Evolutionary conservation across 2,888 invertebrate species (phyloP).

Genomic region (Molorchus minor): DNA sequence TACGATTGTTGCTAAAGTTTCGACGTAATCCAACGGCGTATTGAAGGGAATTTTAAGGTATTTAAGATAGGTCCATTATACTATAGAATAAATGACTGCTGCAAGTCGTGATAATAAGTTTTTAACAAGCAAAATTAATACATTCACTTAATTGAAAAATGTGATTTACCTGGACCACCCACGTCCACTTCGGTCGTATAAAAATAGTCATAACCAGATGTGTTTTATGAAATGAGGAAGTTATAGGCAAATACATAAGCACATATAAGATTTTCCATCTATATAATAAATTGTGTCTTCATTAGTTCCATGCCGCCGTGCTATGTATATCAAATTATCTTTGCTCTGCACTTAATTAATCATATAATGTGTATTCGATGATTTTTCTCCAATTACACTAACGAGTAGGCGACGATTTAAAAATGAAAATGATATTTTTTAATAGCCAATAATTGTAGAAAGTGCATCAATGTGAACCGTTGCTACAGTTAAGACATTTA

Average conservation of each 20-base stretch:
- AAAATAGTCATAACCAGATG: too few relatives aligned
- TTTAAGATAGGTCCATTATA: too few relatives aligned
- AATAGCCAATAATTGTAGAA: constrained; percentile 11
- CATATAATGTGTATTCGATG: constrained; percentile 10
- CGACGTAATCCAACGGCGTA: too few relatives aligned
- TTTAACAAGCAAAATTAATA: too few relatives aligned
- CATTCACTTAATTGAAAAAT: too few relatives aligned
- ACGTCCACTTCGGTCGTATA: too few relatives aligned
- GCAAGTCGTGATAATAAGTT: too few relatives aligned
- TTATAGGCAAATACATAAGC: background rate
- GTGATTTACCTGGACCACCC: too few relatives aligned
- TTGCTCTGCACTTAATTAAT: constrained; percentile 13
- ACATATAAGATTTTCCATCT: background rate
- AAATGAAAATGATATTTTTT: constrained; percentile 9
- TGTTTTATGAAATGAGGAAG: background rate
- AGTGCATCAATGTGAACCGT: background rate
- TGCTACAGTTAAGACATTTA: constrained; percentile 10
- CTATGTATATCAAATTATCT: constrained; percentile 6
- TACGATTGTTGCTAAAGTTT: background rate
- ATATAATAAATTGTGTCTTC: constrained; percentile 6
- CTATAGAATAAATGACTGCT: too few relatives aligned
- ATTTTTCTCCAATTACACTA: constrained; percentile 12
- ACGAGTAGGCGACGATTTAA: background rate
- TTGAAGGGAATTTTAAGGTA: too few relatives aligned
- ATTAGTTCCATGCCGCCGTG: background rate